phyloP scores from a whole-genome alignment of 1,140 invertebrate species.

The Patella vulgata region DNA sequence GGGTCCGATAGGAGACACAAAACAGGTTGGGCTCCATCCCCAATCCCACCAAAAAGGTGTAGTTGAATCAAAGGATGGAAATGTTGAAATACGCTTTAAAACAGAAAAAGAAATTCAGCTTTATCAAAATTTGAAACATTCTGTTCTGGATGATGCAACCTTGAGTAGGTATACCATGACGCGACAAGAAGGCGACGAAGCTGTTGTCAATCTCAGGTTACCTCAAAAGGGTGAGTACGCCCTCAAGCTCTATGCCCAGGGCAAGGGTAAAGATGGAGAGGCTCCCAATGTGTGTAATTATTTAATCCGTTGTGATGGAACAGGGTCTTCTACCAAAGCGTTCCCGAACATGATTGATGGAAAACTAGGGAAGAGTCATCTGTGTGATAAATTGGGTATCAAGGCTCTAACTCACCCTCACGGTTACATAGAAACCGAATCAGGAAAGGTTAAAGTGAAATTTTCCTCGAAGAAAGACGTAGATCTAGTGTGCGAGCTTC shows the following conservation, averaged over 20 bases:
- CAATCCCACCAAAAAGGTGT: conserved; percentile 56
- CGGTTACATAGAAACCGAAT: conserved; percentile 35
- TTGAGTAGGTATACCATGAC: conserved; percentile 55
- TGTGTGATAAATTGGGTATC: conserved; percentile 45
- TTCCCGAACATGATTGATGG: conserved; percentile 59
- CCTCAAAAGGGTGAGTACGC: conserved; percentile 61
- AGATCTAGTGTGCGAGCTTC: conserved; percentile 55
- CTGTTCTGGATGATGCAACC: conserved; percentile 56
- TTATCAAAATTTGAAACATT: conserved; percentile 52
- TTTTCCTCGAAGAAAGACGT: conserved; percentile 47
- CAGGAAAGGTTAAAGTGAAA: conserved; percentile 40
- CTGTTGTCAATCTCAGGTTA: conserved; percentile 51
- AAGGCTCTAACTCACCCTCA: conserved; percentile 47
- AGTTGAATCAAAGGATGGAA: conserved; percentile 51
- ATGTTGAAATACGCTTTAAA: conserved; percentile 54
- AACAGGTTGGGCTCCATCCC: conserved; percentile 52
- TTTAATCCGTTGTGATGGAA: conserved; percentile 46
- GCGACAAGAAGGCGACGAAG: conserved; percentile 49
- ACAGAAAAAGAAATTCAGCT: conserved; percentile 50
- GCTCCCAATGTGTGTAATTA: conserved; percentile 61
- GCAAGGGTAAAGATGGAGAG: conserved; percentile 46
- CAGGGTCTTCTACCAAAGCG: conserved; percentile 35
- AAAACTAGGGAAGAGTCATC: conserved; percentile 43
- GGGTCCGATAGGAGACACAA: conserved; percentile 54
- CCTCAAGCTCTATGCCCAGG: conserved; percentile 57